phyloP scores from a whole-genome alignment of 2,797 vertebrate species.

The Denticeps clupeoides region DNA sequence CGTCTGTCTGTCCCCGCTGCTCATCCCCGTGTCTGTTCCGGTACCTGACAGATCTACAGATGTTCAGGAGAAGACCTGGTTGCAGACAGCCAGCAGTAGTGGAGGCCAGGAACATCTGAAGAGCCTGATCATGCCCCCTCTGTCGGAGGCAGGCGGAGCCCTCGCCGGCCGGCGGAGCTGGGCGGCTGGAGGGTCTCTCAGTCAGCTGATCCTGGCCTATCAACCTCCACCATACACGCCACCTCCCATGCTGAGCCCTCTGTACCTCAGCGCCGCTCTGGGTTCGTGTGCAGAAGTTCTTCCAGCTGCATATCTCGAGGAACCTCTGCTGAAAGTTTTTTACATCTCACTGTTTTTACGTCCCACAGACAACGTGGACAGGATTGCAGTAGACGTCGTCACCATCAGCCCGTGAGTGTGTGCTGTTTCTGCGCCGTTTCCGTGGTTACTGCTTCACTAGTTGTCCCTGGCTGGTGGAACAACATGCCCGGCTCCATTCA shows the following conservation, averaged over 20 bases:
- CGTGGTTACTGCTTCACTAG: too few species aligned
- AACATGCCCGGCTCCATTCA: too few species aligned
- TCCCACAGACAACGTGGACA: constrained; percentile 24
- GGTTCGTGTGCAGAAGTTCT: constrained; percentile 29
- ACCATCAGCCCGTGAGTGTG: constrained; percentile 62
- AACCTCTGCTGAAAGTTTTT: neutral
- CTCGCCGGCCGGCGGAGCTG: neutral
- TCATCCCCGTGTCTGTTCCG: constrained; percentile 42
- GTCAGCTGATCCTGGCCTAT: too few species aligned
- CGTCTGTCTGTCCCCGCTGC: constrained; percentile 21
- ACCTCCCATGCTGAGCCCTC: constrained; percentile 61
- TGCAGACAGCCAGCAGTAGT: too few species aligned
- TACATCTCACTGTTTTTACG: too few species aligned
- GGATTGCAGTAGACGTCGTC: constrained; percentile 41
- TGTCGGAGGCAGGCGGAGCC: neutral
- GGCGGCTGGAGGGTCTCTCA: constrained; percentile 35
- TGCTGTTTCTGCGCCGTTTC: too few species aligned
- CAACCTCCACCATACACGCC: constrained; percentile 54
- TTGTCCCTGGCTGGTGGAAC: too few species aligned
- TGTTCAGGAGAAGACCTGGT: too few species aligned
- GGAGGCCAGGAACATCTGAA: constrained; percentile 27
- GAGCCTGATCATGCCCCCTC: constrained; percentile 28
- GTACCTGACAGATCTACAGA: too few species aligned
- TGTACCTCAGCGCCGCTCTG: constrained; percentile 29
- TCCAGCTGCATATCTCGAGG: neutral